Evolutionary conservation across 1,140 invertebrate species (phyloP), one percentile per base, ranked within the genome.

Genomic region (Hyposmocoma kahamanoa): DNA sequence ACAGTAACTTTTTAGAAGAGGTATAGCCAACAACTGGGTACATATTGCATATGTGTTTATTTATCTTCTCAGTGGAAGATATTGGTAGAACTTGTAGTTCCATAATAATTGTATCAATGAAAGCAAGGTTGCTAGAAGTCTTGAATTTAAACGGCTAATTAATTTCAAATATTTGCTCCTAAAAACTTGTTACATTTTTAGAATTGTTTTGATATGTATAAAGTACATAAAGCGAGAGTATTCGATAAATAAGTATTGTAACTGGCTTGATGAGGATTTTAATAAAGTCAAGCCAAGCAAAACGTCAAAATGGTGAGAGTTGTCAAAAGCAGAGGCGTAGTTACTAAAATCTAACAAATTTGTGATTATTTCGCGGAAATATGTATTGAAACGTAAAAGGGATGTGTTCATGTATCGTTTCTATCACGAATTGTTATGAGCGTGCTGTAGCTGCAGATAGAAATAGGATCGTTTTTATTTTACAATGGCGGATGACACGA

Each of bases 401-500:
- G 50, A 72, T 67, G 72, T 78, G 76, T 53, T 63, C 60, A 58
- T 69, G 50, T 58, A 55, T 48, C 36, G 49, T 72, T 70, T 71
- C 22, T 53, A 60, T 50, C 46, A 71, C 48, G 45, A 55, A 50
- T 64, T 44, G 38, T 55, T 50, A 50, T 63, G 58, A 44, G 19
- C 58, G 81, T 81, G 81, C 60, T 59, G 39, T 58, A 72, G 47
- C 56, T 56, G 60, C 49, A 55, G 49, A 52, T 66, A 65, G 44
- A 63, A 60, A 59, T 64, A 52, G 53, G 53, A 72, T 67, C 58
- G 59, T 80, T 81, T 73, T 62, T 50, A 67, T 67, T 67, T 76
- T 72, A 55, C 72, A 85, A 85, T 85, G 82, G 82, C 82, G 82
- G 82, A 80, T 85, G 82, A 84, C 81, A 84, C 81, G 77, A 84